Evolutionary conservation across 2,113 vertebrate genomes (phyloP).

Genomic region (Crotalus viridis): DNA sequence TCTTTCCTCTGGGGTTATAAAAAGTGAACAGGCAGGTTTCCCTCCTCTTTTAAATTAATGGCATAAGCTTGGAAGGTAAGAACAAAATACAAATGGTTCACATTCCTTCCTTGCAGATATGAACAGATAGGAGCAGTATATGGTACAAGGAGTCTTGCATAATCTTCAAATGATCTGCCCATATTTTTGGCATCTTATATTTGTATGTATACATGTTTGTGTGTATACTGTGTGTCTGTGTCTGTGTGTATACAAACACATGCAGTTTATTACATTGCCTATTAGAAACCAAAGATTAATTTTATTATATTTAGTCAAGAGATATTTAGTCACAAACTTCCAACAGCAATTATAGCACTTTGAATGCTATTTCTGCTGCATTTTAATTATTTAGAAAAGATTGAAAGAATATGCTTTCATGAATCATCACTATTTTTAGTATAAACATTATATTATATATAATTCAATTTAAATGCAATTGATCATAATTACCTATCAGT

Average conservation of each 20-base stretch:
- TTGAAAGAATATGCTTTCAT: not conserved
- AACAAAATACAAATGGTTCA: not conserved
- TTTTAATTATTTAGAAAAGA: not conserved
- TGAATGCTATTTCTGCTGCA: not conserved
- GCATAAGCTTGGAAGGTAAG: not conserved
- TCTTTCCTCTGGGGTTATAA: slow-evolving; percentile 5
- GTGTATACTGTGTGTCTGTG: not conserved
- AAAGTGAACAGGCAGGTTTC: not conserved
- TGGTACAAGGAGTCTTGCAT: not conserved
- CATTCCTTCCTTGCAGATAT: slow-evolving; percentile 5
- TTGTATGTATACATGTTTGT: not conserved
- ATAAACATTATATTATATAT: not conserved
- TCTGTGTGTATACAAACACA: not conserved
- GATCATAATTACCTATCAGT: not conserved
- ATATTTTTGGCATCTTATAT: not conserved
- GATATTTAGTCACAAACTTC: not conserved
- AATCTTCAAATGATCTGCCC: not conserved
- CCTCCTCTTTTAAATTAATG: not conserved
- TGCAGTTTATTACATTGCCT: not conserved
- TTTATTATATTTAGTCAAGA: not conserved
- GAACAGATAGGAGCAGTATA: not conserved
- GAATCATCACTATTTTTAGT: not conserved
- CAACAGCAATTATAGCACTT: not conserved
- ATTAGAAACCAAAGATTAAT: not conserved
- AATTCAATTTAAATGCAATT: not conserved